Evolutionary conservation across 2,888 invertebrate genomes (phyloP).

Genomic region (Cephus pulcher): DNA sequence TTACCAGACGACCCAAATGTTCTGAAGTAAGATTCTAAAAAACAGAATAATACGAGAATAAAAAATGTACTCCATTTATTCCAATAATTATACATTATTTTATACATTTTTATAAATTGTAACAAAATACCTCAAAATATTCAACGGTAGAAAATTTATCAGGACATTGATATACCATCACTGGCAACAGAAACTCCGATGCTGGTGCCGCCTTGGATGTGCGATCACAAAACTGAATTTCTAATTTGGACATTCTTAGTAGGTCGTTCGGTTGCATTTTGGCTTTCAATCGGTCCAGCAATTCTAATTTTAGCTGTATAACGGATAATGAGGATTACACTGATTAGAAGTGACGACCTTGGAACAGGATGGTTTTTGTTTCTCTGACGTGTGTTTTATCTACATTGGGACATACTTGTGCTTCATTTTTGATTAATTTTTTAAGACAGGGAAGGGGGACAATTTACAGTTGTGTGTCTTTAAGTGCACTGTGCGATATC

Average conservation of each 20-base stretch:
- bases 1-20: conserved; percentile 82
- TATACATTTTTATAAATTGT: conserved; percentile 3
- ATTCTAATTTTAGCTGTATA: conserved; percentile 76
- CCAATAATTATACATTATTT: not conserved
- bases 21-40: conserved; percentile 78
- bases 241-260: conserved; percentile 71
- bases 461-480: conserved; percentile 14
- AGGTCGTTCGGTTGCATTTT: conserved; percentile 67
- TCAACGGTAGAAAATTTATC: conserved; percentile 87
- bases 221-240: conserved; percentile 80
- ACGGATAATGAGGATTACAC: conserved; percentile 32
- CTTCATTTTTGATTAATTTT: not conserved
- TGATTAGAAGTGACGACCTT: conserved; percentile 7
- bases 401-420: not conserved
- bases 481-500: conserved; percentile 30
- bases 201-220: conserved; percentile 72
- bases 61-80: conserved; percentile 2
- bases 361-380: not conserved
- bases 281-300: conserved; percentile 74
- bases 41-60: conserved; percentile 19
- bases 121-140: conserved; percentile 79
- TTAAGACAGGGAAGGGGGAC: not conserved
- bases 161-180: conserved; percentile 83
- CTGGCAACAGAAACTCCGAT: conserved; percentile 74
- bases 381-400: no score